Conservation (phyloP, 2,888 invertebrate species). For the Drosophila yooni region DNA sequence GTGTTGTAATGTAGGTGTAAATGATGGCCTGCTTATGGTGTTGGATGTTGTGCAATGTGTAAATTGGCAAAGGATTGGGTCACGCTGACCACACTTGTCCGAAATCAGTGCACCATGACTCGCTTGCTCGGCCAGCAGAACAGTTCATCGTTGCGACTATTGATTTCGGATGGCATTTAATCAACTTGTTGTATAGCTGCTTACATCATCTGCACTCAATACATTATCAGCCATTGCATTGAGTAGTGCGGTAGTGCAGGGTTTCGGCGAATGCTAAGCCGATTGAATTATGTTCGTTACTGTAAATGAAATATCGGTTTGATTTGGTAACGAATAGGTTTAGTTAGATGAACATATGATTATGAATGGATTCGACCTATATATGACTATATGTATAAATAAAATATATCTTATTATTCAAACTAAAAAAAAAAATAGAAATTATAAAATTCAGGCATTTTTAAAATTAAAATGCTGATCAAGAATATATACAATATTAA, state of each 20-base stretch:
- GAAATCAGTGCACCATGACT: conserved; percentile 13
- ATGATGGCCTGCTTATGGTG: conserved; percentile 59
- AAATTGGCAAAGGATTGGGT: conserved; percentile 19
- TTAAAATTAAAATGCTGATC: background rate
- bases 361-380: background rate
- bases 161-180: conserved; percentile 32
- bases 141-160: conserved; percentile 10
- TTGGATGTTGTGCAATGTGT: conserved; percentile 39
- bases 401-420: too few species aligned
- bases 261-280: background rate
- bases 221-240: conserved; percentile 10
- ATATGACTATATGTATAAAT: background rate
- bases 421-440: background rate
- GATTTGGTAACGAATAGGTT: background rate
- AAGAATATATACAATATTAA: background rate
- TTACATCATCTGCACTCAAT: background rate
- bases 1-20: conserved; percentile 58
- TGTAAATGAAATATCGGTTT: background rate
- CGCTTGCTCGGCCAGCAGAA: conserved; percentile 7
- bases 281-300: background rate
- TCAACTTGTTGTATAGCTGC: conserved; percentile 15
- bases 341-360: background rate
- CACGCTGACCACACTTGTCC: conserved; percentile 2
- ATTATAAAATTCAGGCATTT: background rate
- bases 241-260: background rate